phyloP scores from a whole-genome alignment of 2,888 invertebrate species.

The Aphrophora alni region DNA sequence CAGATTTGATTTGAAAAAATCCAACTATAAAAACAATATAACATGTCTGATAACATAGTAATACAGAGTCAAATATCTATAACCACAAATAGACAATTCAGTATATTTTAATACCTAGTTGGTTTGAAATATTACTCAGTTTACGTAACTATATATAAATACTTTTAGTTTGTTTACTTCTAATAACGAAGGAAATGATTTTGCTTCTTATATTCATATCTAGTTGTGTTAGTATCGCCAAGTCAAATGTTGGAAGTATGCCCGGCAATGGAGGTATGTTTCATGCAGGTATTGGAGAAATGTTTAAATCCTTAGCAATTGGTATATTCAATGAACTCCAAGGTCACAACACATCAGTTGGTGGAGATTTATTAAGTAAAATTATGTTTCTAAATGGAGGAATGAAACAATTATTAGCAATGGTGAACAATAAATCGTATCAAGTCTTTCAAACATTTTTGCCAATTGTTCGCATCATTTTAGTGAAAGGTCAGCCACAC shows the following conservation, averaged over 20 bases:
- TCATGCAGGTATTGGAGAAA: constrained; percentile 25
- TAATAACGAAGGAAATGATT: not conserved
- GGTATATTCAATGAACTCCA: constrained; percentile 21
- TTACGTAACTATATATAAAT: too few relatives aligned
- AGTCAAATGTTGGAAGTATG: not conserved
- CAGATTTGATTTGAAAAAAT: too few relatives aligned
- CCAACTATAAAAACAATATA: too few relatives aligned
- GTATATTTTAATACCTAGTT: too few relatives aligned
- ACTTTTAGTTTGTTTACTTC: too few relatives aligned
- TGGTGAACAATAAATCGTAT: constrained; percentile 9
- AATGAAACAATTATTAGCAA: constrained; percentile 25
- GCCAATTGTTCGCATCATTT: constrained; percentile 20
- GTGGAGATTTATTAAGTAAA: constrained; percentile 15
- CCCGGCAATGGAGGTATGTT: not conserved
- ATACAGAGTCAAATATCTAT: too few relatives aligned
- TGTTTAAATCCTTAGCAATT: constrained; percentile 22
- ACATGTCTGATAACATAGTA: too few relatives aligned
- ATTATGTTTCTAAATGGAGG: constrained; percentile 28
- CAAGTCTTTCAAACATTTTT: constrained; percentile 24
- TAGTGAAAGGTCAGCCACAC: constrained; percentile 20
- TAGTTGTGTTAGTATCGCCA: not conserved
- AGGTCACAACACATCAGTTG: constrained; percentile 22
- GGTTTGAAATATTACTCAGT: too few relatives aligned
- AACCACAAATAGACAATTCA: too few relatives aligned
- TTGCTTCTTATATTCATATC: not conserved